Evolutionary conservation across 2,113 vertebrate species (phyloP).

Genomic region (Oncorhynchus mykiss): DNA sequence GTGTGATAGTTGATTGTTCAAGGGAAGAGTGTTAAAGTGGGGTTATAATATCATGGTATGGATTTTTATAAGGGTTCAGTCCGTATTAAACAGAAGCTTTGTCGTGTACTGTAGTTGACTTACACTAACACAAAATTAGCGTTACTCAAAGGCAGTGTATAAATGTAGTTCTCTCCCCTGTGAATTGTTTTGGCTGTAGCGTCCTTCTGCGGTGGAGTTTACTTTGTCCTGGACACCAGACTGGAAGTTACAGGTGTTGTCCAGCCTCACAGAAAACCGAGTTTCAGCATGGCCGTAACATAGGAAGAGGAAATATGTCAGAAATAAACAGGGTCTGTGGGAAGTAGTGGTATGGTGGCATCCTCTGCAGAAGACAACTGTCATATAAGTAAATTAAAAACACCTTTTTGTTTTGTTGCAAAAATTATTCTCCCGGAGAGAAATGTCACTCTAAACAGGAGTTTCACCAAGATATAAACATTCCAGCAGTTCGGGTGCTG

Average conservation of each 20-base stretch:
- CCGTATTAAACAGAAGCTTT: not conserved
- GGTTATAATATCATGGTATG: not conserved
- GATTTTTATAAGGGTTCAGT: not conserved
- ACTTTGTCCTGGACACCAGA: conserved; percentile 41
- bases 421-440: not conserved
- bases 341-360: conserved; percentile 11
- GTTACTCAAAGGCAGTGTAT: conserved; percentile 15
- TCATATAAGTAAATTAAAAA: not conserved
- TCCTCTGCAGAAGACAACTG: not conserved
- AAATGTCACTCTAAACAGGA: not conserved
- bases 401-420: not conserved
- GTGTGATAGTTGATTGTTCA: not conserved
- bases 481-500: not conserved
- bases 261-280: conserved; percentile 43
- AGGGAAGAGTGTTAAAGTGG: not conserved
- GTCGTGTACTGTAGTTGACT: not conserved
- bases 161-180: not conserved
- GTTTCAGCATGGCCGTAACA: conserved; percentile 52
- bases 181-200: conserved; percentile 21
- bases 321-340: conserved; percentile 38
- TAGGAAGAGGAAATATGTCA: conserved; percentile 60
- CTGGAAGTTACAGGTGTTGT: conserved; percentile 58
- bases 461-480: not conserved
- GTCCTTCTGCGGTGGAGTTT: conserved; percentile 19
- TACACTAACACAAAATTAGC: not conserved